phyloP scores from a whole-genome alignment of 2,113 vertebrate species.

The Corvus moneduloides region DNA sequence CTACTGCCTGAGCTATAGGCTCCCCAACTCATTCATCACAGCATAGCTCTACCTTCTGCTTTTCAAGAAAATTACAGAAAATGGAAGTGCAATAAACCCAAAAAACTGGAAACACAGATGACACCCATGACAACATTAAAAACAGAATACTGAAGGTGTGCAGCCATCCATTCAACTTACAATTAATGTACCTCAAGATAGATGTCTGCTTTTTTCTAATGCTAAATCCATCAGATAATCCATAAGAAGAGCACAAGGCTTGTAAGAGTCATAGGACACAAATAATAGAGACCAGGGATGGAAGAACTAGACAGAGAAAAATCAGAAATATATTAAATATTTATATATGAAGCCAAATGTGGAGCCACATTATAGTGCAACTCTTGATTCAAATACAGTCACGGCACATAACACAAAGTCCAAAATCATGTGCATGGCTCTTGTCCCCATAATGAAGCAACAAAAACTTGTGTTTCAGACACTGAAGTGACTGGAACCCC shows the following conservation, averaged over 20 bases:
- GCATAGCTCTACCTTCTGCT: conserved; percentile 38
- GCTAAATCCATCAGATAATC: not conserved
- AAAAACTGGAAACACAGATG: conserved; percentile 73
- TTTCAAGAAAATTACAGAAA: conserved; percentile 75
- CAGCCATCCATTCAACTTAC: conserved; percentile 55
- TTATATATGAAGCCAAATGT: not conserved
- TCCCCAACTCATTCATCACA: conserved; percentile 66
- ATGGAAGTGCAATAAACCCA: conserved; percentile 74
- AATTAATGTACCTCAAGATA: conserved; percentile 61
- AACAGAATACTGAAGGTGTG: conserved; percentile 26
- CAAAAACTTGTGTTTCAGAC: not conserved
- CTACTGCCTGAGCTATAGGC: conserved; percentile 69
- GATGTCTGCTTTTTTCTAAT: conserved; percentile 34
- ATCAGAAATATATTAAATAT: not conserved
- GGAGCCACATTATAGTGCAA: not conserved
- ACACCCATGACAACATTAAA: conserved; percentile 70
- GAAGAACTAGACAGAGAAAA: not conserved
- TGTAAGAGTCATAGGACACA: not conserved
- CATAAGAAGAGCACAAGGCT: not conserved
- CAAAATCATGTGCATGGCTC: not conserved
- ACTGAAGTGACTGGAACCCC: not conserved
- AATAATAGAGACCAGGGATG: not conserved
- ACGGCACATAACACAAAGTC: not conserved
- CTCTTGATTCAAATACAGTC: not conserved
- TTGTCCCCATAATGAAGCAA: not conserved